Evolutionary conservation across 1,140 invertebrate species (phyloP).

Genomic region (Drosophila suzukii): DNA sequence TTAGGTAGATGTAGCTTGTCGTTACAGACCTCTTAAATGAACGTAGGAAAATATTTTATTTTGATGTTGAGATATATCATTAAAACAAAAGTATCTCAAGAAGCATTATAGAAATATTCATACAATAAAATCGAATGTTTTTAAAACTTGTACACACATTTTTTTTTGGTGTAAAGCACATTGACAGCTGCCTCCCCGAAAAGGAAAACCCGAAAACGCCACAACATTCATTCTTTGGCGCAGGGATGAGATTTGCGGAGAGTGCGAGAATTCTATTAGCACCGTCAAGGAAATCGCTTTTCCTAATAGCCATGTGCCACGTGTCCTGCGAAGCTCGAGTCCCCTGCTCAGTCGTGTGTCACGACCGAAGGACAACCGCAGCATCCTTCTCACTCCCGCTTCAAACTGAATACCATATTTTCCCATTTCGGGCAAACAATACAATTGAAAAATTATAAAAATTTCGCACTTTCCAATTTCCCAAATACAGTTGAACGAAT

Average conservation of each 20-base stretch:
- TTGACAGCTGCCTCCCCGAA: conserved; percentile 50
- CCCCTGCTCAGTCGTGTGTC: conserved; percentile 71
- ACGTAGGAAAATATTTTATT: too few species aligned
- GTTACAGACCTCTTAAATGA: too few species aligned
- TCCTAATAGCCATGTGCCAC: conserved; percentile 72
- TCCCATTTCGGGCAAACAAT: conserved; percentile 54
- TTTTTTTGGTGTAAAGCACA: conserved; percentile 5
- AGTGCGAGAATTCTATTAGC: conserved; percentile 69
- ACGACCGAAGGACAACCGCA: conserved; percentile 66
- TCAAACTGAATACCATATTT: background rate
- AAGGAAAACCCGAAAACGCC: conserved; percentile 44
- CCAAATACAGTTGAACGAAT: conserved; percentile 15
- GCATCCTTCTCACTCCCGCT: conserved; percentile 41
- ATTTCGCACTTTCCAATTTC: conserved; percentile 64
- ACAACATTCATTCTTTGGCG: conserved; percentile 41
- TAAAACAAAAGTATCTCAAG: too few species aligned
- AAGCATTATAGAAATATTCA: too few species aligned
- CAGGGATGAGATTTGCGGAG: background rate
- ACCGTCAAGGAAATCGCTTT: conserved; percentile 72
- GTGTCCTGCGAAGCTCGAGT: conserved; percentile 48
- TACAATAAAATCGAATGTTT: too few species aligned
- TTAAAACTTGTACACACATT: too few species aligned
- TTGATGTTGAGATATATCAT: too few species aligned
- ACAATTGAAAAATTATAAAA: conserved; percentile 83
- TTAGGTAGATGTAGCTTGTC: too few species aligned